Conservation (phyloP, 2,797 vertebrate genomes). For the Myiotriccus ornatus region DNA sequence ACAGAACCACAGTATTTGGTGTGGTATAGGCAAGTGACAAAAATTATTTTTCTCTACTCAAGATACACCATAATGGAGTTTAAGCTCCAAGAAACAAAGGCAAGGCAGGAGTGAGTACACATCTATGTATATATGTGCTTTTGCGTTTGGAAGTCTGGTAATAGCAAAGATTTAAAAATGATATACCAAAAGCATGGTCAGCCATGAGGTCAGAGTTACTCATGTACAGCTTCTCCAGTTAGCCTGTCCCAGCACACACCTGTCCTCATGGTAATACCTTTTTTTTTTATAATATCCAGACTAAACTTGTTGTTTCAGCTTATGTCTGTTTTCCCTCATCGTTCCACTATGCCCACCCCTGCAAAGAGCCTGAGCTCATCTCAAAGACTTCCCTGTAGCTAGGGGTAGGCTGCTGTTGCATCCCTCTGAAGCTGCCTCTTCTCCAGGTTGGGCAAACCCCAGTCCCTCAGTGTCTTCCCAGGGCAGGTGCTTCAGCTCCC, state of each 20-base stretch:
- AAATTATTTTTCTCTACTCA: background rate
- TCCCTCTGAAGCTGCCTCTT: background rate
- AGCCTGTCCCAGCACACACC: background rate
- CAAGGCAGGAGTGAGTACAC: background rate
- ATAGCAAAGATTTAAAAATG: background rate
- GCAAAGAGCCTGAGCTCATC: background rate
- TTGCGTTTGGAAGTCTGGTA: background rate
- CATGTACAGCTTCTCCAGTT: background rate
- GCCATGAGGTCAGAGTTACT: background rate
- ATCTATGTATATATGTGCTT: rapidly evolving
- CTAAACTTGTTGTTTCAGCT: background rate
- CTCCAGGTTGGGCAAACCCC: background rate
- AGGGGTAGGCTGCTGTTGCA: background rate
- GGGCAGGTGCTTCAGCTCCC: background rate
- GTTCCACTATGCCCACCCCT: background rate
- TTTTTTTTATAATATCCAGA: background rate
- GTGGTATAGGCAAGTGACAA: background rate
- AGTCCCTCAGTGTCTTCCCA: background rate
- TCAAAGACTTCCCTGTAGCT: background rate
- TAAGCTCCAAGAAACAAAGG: background rate
- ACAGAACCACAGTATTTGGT: background rate
- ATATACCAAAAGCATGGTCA: background rate
- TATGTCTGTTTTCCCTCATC: background rate
- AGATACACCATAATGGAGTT: background rate
- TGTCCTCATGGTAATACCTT: background rate